Base-by-base conservation (phyloP, 2,797 vertebrate genomes). In the Rhodeus uyekii region DNA sequence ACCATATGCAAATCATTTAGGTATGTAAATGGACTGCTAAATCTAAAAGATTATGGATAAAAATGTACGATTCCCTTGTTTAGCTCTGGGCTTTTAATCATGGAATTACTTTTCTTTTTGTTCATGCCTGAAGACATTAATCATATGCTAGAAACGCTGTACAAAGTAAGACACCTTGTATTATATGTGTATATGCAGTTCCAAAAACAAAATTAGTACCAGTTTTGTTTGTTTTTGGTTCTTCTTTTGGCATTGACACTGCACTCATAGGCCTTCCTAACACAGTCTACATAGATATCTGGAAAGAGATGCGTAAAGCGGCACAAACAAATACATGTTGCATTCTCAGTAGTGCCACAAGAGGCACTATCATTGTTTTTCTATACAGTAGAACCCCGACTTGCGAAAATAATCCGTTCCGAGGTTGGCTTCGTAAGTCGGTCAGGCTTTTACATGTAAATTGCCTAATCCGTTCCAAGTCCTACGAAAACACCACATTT, bases 81-180 rank as follows among this genome's bases (percentile, higher is more conserved):
- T 58, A 81, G 85, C 89, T 82, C 78, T 55, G 64, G 65, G 77
- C 64, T 88, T 89, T 90, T 89, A 87, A 94, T 95, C 95, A 93
- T 92, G 92, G 90, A 90, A 91, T 90, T 87, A 80, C 50, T 89
- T 93, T 91, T 73, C 76, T 85, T 79, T 79, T 63, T 92, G 94
- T 94, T 94, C 94, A 92, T 95, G 94, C 91, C 92, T 92, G 89
- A 95, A 95, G 95, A 94, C 90, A 93, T 92, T 92, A 93, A 95
- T 96, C 95, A 94, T 92, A 95, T 91, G 94, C 91, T 93, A 91
- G 89, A 93, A 94, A 95, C 90, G 91, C 89, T 90, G 91, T 92
- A 92, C 95, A 91, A 93, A 94, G 95, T 95, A 94, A 95, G 92
- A 90, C 91, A 93, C 93, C 92, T 92, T 93, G 94, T 95, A 94